A percentile compares a stretch with the other conserved stretches of the same genome.
phyloP scores from a whole-genome alignment of 30 jellyfish, hydroid and myxozoan species.

The Pseudorhiza aurosa region DNA sequence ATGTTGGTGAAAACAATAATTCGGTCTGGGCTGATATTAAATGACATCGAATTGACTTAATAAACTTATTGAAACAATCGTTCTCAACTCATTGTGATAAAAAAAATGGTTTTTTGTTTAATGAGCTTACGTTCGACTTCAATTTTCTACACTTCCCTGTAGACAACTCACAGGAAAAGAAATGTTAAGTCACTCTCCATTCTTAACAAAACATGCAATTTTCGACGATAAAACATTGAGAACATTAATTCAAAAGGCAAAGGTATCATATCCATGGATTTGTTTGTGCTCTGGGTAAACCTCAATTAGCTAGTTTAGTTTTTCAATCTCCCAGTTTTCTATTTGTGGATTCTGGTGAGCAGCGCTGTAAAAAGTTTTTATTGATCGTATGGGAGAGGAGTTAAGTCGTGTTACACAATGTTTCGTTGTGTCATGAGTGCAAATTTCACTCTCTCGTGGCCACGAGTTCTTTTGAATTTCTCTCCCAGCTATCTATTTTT shows the following conservation, averaged over 20 bases:
- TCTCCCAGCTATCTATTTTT: no score
- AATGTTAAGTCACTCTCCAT: constrained; percentile 1
- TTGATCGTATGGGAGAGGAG: no score
- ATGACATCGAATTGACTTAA: constrained; percentile 16
- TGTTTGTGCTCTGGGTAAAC: not conserved
- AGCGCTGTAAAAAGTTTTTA: no score
- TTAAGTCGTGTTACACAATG: no score
- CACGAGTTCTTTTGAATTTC: no score
- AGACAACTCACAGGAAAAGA: constrained; percentile 19
- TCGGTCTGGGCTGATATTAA: not conserved
- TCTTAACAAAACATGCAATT: not conserved
- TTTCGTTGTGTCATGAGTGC: no score
- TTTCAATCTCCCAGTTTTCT: no score
- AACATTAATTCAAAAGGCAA: constrained; percentile 21
- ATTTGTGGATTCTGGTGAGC: no score
- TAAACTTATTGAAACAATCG: not conserved
- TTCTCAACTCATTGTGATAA: not conserved
- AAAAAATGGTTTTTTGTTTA: not conserved
- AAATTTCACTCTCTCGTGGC: no score
- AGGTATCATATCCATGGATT: not conserved
- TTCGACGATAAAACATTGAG: no score
- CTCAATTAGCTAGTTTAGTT: constrained; percentile 22
- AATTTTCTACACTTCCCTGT: constrained; percentile 5
- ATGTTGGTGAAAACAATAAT: constrained; percentile 1
- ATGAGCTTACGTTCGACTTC: not conserved